Evolutionary conservation across 2,888 invertebrate genomes (phyloP).

Genomic region (Synergus gifuensis): DNA sequence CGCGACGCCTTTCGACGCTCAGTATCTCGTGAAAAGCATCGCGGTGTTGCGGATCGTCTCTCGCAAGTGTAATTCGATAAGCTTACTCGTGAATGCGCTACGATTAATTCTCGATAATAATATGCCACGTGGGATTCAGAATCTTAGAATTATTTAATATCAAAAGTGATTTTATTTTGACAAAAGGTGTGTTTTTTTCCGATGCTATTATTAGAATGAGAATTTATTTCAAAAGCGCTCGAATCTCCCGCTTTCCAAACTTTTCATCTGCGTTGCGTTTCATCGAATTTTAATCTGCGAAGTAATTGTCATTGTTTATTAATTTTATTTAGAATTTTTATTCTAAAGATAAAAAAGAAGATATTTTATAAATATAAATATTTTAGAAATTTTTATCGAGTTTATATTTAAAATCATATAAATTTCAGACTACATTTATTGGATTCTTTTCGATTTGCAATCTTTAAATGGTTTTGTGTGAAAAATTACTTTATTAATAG

Average conservation of each 20-base stretch:
- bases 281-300: not conserved
- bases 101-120: not conserved
- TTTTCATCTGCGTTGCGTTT: not conserved
- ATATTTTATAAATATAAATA: not conserved
- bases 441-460: too few relatives aligned
- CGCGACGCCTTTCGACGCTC: conserved; percentile 38
- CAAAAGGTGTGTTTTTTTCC: not conserved
- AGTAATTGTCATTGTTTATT: not conserved
- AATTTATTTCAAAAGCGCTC: not conserved
- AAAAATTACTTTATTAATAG: too few relatives aligned
- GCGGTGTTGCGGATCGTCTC: conserved; percentile 22
- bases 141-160: not conserved
- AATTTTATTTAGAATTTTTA: not conserved
- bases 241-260: not conserved
- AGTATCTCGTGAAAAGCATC: conserved; percentile 39
- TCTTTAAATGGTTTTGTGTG: too few relatives aligned
- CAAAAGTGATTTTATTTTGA: conserved; percentile 18
- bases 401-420: too few relatives aligned
- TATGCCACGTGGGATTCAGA: conserved; percentile 5
- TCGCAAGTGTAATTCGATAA: not conserved
- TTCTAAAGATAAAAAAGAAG: not conserved
- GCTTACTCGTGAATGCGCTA: not conserved
- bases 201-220: not conserved
- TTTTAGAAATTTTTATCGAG: too few relatives aligned
- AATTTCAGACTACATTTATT: too few relatives aligned